A percentile compares a stretch with the other conserved stretches of the same genome.
Conservation (phyloP, 2,797 vertebrate genomes). For the Epinephelus awoara region DNA sequence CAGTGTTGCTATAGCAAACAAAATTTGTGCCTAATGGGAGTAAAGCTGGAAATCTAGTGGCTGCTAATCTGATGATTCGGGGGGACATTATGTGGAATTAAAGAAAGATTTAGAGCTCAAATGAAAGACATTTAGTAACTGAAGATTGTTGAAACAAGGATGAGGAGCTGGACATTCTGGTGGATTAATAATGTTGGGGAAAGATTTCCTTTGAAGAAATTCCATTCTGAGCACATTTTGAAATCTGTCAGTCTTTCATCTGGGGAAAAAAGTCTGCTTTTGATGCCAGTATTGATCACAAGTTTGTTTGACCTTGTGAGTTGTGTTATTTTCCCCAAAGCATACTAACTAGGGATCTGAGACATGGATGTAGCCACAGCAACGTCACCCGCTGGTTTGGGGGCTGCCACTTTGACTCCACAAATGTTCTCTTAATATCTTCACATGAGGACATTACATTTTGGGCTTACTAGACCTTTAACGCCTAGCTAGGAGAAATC, state of each 20-base stretch:
- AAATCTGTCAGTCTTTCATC: neutral
- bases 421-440: no score
- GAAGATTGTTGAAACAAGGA: conserved; percentile 14
- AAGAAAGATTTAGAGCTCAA: conserved; percentile 32
- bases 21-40: neutral
- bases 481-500: no score
- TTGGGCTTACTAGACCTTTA: no score
- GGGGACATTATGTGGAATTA: conserved; percentile 4
- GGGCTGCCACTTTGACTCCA: no score
- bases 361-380: no score
- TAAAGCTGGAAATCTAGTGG: conserved; percentile 15
- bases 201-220: neutral
- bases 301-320: neutral
- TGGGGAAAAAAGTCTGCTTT: neutral
- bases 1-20: neutral
- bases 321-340: neutral
- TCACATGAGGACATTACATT: no score
- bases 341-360: neutral
- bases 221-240: conserved; percentile 1
- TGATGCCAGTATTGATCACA: neutral
- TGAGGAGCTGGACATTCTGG: conserved; percentile 9
- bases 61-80: conserved; percentile 27
- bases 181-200: neutral
- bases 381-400: no score
- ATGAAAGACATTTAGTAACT: conserved; percentile 8